Percentiles rank a stretch among this genome's conserved stretches.
Evolutionary conservation across 2,888 invertebrate species (phyloP).

Genomic region (Orgyia antiqua): DNA sequence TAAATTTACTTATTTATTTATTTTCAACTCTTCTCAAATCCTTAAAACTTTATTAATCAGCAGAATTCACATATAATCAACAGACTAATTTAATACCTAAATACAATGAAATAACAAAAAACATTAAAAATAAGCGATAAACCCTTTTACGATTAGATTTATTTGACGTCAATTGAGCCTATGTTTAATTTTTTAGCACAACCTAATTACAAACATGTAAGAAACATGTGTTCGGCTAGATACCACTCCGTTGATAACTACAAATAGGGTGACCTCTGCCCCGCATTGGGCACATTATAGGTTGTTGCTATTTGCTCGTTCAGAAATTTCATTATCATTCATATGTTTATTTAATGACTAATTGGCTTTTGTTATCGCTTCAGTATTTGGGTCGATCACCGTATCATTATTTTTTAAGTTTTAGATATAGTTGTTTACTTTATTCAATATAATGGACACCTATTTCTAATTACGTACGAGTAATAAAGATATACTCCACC

Average conservation of each 20-base stretch:
- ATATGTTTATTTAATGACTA: conserved; percentile 27
- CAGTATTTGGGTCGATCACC: conserved; percentile 25
- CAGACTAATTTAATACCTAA: too few species aligned
- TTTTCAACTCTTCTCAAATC: too few species aligned
- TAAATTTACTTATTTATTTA: too few species aligned
- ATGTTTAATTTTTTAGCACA: conserved; percentile 6
- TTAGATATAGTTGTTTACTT: conserved; percentile 6
- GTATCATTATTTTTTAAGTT: conserved; percentile 7
- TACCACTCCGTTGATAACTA: conserved; percentile 21
- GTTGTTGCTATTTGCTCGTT: conserved; percentile 29
- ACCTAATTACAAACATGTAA: conserved; percentile 11
- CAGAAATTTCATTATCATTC: conserved; percentile 30
- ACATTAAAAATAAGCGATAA: not conserved
- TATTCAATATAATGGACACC: too few species aligned
- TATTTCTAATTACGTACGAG: too few species aligned
- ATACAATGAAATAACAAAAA: too few species aligned
- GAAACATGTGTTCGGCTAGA: conserved; percentile 15
- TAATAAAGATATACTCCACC: too few species aligned
- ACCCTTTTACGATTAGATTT: not conserved
- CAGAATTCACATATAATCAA: too few species aligned
- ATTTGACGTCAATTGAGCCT: conserved; percentile 1
- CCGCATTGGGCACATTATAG: conserved; percentile 20
- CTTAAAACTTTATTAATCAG: too few species aligned
- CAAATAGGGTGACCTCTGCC: conserved; percentile 26
- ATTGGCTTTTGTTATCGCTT: conserved; percentile 24